Evolutionary conservation across 2,888 invertebrate species (phyloP), one percentile per base, ranked within the genome.

Genomic region (Onthophagus sagittarius): DNA sequence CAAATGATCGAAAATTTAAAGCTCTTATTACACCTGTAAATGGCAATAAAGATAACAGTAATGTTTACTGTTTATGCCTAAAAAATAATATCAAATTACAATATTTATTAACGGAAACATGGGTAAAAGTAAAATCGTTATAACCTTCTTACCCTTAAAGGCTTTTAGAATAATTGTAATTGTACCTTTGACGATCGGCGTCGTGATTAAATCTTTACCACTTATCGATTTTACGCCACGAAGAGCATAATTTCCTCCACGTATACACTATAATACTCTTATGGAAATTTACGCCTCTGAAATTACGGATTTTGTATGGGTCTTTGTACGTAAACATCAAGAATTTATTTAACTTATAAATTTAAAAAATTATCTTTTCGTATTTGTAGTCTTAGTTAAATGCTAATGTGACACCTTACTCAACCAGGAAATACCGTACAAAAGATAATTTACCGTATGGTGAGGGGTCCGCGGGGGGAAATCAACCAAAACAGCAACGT

Each of bases 161-260:
- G n/a, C n/a, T 13, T 13, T 63, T n/a, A 63, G n/a, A 62, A 62
- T 13, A 63, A 63, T 63, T 15, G n/a, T 6, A 14, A 63, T 11
- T 13, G 15, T 7, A 63, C 63, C 13, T 63, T 77, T 79, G 39
- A 53, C 11, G 39, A 53, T 1, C 39, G 11, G 23, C 11, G 39
- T 53, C 11, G 39, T 53, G 7, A 53, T 53, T 53, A 53, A 53
- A 53, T 11, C 39, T 11, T 53, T 53, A 53, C 39, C 39, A 53
- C 39, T 53, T 53, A 53, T 53, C 39, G 39, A 53, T 53, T 53
- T 53, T 53, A 7, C 39, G 39, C 39, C 39, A 23, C 23, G 39
- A 53, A 53, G 39, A 53, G 11, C 9, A 53, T 53, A 53, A 53
- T 53, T 11, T 53, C 39, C 11, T 53, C 7, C 1, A 4, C 7